These are phyloP conservation scores for Dicroscelio sp. DNA, from an alignment of 2,888 invertebrate genomes.

Conservation along the genomic window DNA sequence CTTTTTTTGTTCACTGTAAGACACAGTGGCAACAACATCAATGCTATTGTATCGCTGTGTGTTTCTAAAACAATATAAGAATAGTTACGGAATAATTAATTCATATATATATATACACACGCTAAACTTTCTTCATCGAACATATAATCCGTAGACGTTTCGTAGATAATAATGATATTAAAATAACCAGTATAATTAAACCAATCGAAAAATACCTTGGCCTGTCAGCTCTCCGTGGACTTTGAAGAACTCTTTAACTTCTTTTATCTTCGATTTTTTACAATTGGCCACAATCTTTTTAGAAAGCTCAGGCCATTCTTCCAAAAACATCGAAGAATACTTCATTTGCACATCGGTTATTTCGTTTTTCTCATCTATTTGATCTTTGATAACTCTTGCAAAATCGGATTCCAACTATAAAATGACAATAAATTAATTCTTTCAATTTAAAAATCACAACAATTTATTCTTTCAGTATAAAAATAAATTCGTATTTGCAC, in stretches of 20 bases:
- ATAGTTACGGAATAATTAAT: background rate
- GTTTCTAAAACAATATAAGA: background rate
- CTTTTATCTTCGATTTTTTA: slow-evolving; percentile 24
- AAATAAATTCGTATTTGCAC: background rate
- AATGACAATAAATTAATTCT: background rate
- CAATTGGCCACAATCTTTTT: background rate
- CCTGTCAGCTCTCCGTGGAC: background rate
- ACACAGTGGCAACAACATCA: background rate
- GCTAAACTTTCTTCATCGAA: too few relatives aligned
- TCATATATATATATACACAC: too few relatives aligned
- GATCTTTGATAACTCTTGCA: background rate
- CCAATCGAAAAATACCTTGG: background rate
- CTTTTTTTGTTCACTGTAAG: slow-evolving; percentile 2
- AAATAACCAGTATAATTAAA: too few relatives aligned
- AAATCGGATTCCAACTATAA: slow-evolving; percentile 34
- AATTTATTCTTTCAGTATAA: background rate
- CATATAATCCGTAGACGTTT: background rate
- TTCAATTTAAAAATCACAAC: too few relatives aligned
- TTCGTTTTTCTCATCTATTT: background rate
- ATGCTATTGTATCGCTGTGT: background rate
- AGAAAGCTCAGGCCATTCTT: slow-evolving; percentile 1
- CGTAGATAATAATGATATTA: background rate
- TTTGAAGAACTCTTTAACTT: slow-evolving; percentile 26
- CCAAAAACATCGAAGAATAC: background rate
- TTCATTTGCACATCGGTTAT: background rate